These are phyloP conservation scores for Aldabrachelys gigantea DNA, from an alignment of 2,113 vertebrate species.

Conservation along the genomic window DNA sequence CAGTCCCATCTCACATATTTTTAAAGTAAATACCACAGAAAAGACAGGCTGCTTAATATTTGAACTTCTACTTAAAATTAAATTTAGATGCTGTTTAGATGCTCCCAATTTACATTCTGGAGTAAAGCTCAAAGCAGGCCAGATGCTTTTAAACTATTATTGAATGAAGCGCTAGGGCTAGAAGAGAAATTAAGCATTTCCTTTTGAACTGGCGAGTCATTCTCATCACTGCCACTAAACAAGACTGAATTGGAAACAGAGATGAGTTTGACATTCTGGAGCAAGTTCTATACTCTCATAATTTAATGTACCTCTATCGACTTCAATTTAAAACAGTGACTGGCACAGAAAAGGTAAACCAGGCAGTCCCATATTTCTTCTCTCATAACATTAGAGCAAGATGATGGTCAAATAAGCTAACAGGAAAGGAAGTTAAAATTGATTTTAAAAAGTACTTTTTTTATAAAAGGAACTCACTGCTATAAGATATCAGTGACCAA, in stretches of 20 bases:
- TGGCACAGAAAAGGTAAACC: not conserved
- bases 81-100: not conserved
- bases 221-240: conserved; percentile 1
- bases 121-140: not conserved
- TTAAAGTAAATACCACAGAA: not conserved
- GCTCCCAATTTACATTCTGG: not conserved
- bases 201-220: not conserved
- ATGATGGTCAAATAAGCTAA: not conserved
- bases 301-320: not conserved
- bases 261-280: not conserved
- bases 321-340: not conserved
- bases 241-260: not conserved
- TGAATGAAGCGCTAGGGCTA: not conserved
- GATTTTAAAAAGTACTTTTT: not conserved
- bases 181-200: conserved; percentile 26
- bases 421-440: not conserved
- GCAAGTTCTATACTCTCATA: not conserved
- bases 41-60: not conserved
- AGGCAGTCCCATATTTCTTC: not conserved
- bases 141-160: not conserved
- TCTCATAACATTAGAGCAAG: not conserved
- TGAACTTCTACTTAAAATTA: not conserved
- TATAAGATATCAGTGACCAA: not conserved
- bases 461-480: not conserved
- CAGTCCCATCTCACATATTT: not conserved